phyloP scores from a whole-genome alignment of 2,797 vertebrate genomes.

The Sebastes minor region DNA sequence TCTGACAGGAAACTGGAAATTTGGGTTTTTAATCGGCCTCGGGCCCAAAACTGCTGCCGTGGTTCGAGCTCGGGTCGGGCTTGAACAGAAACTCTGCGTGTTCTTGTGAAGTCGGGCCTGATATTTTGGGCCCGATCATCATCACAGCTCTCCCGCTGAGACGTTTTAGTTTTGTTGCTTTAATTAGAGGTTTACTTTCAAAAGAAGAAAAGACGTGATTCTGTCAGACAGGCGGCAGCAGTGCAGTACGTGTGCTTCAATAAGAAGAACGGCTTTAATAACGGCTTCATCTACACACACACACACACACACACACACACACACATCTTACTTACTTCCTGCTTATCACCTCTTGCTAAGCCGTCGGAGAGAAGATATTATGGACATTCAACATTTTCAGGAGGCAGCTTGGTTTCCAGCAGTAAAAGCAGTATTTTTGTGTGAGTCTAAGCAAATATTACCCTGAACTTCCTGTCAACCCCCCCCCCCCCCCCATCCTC shows the following conservation, averaged over 20 bases:
- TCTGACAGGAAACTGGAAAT: too few species aligned
- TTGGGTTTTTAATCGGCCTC: too few species aligned
- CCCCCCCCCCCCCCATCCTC: neutral
- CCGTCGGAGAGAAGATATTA: slow-evolving; percentile 46
- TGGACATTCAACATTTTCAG: slow-evolving; percentile 55
- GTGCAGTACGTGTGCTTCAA: slow-evolving; percentile 12
- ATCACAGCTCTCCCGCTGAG: neutral
- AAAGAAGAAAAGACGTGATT: neutral
- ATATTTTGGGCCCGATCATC: too few species aligned
- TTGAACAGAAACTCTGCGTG: too few species aligned
- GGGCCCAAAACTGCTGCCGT: too few species aligned
- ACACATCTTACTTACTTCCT: slow-evolving; percentile 21
- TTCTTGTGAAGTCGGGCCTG: too few species aligned
- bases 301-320: slow-evolving; percentile 10
- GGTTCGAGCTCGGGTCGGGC: too few species aligned
- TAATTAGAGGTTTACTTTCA: neutral
- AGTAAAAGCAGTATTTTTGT: slow-evolving; percentile 54
- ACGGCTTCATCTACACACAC: slow-evolving; percentile 1
- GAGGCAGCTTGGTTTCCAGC: slow-evolving; percentile 42
- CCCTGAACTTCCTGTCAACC: slow-evolving; percentile 53
- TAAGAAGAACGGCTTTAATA: slow-evolving; percentile 41
- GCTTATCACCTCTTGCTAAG: slow-evolving; percentile 45
- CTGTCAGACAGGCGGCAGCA: neutral
- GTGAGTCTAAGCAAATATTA: slow-evolving; percentile 51
- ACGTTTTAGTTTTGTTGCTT: neutral